Evolutionary conservation across 2,113 vertebrate genomes (phyloP).

Genomic region (Pelobates fuscus): DNA sequence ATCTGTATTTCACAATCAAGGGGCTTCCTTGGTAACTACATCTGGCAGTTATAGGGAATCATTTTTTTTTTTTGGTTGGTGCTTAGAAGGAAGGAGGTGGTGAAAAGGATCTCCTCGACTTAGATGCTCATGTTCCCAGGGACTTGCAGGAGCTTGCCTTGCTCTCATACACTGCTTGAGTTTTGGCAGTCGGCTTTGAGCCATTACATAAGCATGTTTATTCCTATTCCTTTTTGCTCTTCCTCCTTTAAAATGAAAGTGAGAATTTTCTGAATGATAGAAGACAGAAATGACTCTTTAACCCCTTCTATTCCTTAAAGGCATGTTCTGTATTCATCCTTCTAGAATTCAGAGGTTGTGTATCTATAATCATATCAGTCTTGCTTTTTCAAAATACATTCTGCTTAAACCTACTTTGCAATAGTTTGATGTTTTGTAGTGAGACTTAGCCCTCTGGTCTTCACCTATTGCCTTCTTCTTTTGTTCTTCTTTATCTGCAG

Average conservation of each 20-base stretch:
- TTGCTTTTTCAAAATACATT: no score
- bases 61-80: neutral
- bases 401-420: no score
- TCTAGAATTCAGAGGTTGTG: no score
- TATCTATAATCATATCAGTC: no score
- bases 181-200: constrained; percentile 4
- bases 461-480: no score
- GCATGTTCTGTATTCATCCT: no score
- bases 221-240: constrained; percentile 19
- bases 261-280: constrained; percentile 35
- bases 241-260: constrained; percentile 46
- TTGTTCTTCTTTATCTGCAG: no score
- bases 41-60: constrained; percentile 35
- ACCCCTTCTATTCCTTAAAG: neutral
- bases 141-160: neutral
- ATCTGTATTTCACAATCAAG: constrained; percentile 11
- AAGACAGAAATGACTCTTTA: constrained; percentile 16
- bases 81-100: constrained; percentile 13
- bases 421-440: no score
- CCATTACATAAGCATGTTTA: constrained; percentile 44
- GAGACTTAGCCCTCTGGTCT: no score
- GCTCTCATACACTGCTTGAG: neutral
- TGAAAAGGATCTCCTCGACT: constrained; percentile 7
- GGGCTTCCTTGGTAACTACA: constrained; percentile 29
- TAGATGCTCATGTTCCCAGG: neutral